These are phyloP conservation scores for Bubo blakistoni DNA, from an alignment of 2,113 vertebrate species.

Conservation along the genomic window DNA sequence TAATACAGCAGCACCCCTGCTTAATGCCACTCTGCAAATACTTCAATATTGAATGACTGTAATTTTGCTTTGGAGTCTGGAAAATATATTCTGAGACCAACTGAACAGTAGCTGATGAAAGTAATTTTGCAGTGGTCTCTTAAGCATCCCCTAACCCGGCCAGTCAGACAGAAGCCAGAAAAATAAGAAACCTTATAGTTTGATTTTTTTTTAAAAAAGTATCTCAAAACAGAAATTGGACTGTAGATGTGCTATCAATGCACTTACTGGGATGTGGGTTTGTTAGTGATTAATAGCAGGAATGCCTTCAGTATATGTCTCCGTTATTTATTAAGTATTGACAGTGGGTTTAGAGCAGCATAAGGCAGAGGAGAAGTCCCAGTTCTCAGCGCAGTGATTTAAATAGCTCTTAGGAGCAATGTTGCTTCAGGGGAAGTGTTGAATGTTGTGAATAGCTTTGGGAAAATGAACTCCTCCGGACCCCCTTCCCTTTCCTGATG, in stretches of 20 bases:
- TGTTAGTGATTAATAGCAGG: neutral
- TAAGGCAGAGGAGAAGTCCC: neutral
- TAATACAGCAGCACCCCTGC: neutral
- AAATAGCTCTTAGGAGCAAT: neutral
- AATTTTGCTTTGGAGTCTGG: slow-evolving; percentile 21
- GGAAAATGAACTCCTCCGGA: neutral
- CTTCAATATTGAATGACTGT: neutral
- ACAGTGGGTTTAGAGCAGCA: slow-evolving; percentile 5
- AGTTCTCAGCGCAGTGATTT: neutral
- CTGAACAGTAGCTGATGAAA: neutral
- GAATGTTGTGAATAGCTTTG: neutral
- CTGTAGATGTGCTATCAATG: neutral
- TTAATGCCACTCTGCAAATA: slow-evolving; percentile 5
- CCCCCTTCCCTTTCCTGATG: neutral
- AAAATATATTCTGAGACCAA: slow-evolving; percentile 24
- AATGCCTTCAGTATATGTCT: neutral
- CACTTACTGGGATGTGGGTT: neutral
- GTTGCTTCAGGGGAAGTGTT: neutral
- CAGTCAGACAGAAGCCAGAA: neutral
- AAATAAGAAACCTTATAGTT: neutral
- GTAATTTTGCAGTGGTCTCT: slow-evolving; percentile 4
- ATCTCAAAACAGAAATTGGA: neutral
- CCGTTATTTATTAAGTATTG: slow-evolving; percentile 38
- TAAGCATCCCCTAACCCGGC: neutral
- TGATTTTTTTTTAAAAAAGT: neutral